Evolutionary conservation across 2,888 invertebrate genomes (phyloP).

Genomic region (Tenthredo distinguenda): DNA sequence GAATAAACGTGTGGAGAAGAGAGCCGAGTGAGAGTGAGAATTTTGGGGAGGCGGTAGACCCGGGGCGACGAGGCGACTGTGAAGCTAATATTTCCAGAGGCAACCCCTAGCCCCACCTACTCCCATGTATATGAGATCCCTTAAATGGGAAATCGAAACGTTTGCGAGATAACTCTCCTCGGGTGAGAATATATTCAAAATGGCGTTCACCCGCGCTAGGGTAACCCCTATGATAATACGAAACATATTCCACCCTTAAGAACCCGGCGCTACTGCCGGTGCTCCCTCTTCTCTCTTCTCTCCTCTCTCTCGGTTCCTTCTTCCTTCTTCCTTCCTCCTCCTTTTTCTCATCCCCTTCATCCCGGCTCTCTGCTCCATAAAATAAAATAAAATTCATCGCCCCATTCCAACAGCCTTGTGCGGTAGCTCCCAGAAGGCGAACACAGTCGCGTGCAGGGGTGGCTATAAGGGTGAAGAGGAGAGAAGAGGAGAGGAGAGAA

Average conservation of each 20-base stretch:
- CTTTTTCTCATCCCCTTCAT: slow-evolving; percentile 31
- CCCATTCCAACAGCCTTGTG: slow-evolving; percentile 16
- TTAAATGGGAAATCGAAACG: slow-evolving; percentile 78
- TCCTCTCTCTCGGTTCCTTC: neutral
- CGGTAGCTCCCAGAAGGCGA: slow-evolving; percentile 41
- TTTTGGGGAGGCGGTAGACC: slow-evolving; percentile 43
- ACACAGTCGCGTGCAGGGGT: slow-evolving; percentile 37
- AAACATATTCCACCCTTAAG: slow-evolving; percentile 77
- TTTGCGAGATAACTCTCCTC: slow-evolving; percentile 77
- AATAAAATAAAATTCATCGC: slow-evolving; percentile 77
- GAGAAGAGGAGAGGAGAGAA: neutral
- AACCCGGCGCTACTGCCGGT: slow-evolving; percentile 53
- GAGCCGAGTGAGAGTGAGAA: slow-evolving; percentile 43
- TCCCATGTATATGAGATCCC: slow-evolving; percentile 72
- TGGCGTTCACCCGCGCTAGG: slow-evolving; percentile 73
- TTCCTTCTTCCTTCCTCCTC: neutral
- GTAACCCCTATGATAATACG: slow-evolving; percentile 76
- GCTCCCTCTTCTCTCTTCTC: slow-evolving; percentile 37
- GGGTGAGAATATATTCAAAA: slow-evolving; percentile 78
- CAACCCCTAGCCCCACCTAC: slow-evolving; percentile 59
- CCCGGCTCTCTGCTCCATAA: slow-evolving; percentile 64
- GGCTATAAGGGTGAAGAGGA: neutral
- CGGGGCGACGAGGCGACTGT: slow-evolving; percentile 53
- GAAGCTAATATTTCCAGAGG: slow-evolving; percentile 55
- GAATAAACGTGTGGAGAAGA: slow-evolving; percentile 51